Base-by-base conservation (phyloP, 2,113 vertebrate species). In the Zosterops borbonicus region DNA sequence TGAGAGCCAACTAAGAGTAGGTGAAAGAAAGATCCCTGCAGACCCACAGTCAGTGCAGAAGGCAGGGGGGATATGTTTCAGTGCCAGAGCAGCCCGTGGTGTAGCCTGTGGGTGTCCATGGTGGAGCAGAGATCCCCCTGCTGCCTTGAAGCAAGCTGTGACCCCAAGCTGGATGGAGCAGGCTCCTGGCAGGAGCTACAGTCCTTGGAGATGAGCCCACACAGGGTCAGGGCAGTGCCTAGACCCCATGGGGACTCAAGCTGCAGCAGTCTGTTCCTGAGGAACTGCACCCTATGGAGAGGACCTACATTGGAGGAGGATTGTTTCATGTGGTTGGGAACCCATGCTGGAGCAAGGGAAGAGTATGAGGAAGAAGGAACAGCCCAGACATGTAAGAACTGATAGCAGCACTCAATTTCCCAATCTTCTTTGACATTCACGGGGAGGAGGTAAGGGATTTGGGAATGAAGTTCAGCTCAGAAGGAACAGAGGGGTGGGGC, bases 51-150 rank as follows among this genome's bases (percentile, higher is more conserved):
- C n/a, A 22, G 59, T 2, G 37, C 13, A 62, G 63, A 19, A 59
- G 31, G 9, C 7, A 11, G 8, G 14, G 2, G 50, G 8, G 22
- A 31, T 4, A 2, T 17, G 46, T 4, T 75, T 21, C 47, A 33
- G 42, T 0, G 1, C 21, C 14, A 24, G 50, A 41, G 50, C 19
- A 31, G 41, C 15, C 33, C 0, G 0, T 7, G 22, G 14, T 8
- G 53, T 12, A 63, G 59, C 11, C n/a, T 0, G 0, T 22, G 11
- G 31, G 6, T 28, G 9, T 14, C 28, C 24, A 3, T 0, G 7
- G 5, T 4, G 20, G 3, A 24, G 37, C 31, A 25, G 25, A 12
- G 17, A 47, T 14, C 6, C 11, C 15, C 4, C 60, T 13, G 28
- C 13, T 49, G 12, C 59, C 29, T 24, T 18, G 33, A 37, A 86